Evolutionary conservation across 2,888 invertebrate genomes (phyloP).

Genomic region (Sepioteuthis lessoniana): DNA sequence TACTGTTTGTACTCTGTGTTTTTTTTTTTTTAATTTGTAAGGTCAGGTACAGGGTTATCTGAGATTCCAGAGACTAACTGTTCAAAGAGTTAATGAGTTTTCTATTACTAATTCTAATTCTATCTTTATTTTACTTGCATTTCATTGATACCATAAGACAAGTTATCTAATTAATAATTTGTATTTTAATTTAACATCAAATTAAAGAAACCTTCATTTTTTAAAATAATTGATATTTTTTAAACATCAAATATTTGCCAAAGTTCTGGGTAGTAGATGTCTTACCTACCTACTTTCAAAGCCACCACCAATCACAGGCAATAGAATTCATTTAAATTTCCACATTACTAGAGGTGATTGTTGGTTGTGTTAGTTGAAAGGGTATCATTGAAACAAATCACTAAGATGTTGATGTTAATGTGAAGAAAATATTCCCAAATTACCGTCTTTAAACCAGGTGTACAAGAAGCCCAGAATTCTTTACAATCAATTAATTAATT

Average conservation of each 20-base stretch:
- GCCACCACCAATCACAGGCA: not conserved
- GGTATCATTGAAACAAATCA: not conserved
- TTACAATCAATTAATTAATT: conserved; percentile 33
- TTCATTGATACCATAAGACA: too few species aligned
- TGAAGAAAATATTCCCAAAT: not conserved
- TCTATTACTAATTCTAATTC: too few species aligned
- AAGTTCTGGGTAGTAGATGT: not conserved
- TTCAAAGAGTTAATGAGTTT: too few species aligned
- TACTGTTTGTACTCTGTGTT: too few species aligned
- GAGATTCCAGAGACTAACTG: too few species aligned
- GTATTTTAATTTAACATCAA: not conserved
- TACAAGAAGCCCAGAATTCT: not conserved
- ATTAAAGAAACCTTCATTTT: not conserved
- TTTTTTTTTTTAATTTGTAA: too few species aligned
- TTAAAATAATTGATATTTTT: not conserved
- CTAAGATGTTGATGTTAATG: conserved; percentile 10
- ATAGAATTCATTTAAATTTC: not conserved
- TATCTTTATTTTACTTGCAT: too few species aligned
- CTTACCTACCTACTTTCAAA: not conserved
- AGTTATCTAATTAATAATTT: too few species aligned
- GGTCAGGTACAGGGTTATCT: too few species aligned
- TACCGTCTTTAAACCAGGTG: not conserved
- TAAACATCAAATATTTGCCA: not conserved
- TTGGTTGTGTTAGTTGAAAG: not conserved
- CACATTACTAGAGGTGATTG: not conserved